Percentiles rank a stretch among this genome's conserved stretches.
Evolutionary conservation across 37 sponge, comb jelly and placozoan genomes (phyloP).

Genomic region (Aphrocallistes beatrix): DNA sequence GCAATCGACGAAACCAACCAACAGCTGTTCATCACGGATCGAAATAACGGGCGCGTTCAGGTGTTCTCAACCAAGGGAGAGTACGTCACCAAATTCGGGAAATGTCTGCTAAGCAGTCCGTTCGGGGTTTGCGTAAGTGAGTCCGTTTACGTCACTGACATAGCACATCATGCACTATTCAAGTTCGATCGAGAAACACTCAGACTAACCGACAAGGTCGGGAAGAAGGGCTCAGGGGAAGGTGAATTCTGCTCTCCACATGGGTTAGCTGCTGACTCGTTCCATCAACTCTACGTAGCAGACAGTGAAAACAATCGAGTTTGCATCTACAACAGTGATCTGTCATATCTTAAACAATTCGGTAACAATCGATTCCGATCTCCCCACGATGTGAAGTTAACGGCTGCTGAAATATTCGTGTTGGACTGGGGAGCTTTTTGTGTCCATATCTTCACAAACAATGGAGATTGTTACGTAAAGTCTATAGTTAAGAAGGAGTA

Average conservation of each 20-base stretch:
- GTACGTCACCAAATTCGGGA: background rate
- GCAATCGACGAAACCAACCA: background rate
- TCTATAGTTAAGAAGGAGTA: background rate
- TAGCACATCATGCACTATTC: background rate
- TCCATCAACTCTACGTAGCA: background rate
- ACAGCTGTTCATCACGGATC: background rate
- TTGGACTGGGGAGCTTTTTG: background rate
- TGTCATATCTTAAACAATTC: background rate
- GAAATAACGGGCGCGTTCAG: background rate
- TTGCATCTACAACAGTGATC: background rate
- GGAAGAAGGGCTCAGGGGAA: conserved; percentile 3
- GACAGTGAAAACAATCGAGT: background rate
- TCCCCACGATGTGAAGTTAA: background rate
- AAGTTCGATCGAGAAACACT: background rate
- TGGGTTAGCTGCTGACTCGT: background rate
- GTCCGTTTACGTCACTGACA: background rate
- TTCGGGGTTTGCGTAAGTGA: background rate
- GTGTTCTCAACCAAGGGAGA: background rate
- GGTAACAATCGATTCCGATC: background rate
- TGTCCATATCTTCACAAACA: background rate
- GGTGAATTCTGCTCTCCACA: background rate
- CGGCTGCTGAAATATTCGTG: background rate
- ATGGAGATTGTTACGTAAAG: background rate
- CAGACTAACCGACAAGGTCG: background rate
- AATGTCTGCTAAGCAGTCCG: background rate